phyloP scores from a whole-genome alignment of 2,888 invertebrate genomes.

The Metellina segmentata region DNA sequence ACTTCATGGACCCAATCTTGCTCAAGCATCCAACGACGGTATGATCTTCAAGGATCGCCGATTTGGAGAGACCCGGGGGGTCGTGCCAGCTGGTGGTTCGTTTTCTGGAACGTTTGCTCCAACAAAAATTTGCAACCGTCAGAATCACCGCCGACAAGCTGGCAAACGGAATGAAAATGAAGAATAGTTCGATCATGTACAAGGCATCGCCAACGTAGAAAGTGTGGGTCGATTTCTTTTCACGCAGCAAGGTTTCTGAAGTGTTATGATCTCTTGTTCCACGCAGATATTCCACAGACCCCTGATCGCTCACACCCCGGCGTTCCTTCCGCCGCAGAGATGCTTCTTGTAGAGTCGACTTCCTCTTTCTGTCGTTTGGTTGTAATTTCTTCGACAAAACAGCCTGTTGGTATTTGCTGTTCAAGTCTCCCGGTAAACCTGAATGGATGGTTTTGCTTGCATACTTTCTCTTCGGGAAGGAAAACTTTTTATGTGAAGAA shows the following conservation, averaged over 20 bases:
- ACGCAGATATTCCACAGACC: too few relatives aligned
- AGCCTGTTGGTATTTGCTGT: too few relatives aligned
- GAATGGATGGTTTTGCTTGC: too few relatives aligned
- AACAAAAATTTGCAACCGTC: constrained; percentile 1
- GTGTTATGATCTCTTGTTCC: not conserved
- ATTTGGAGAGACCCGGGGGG: not conserved
- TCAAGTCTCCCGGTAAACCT: too few relatives aligned
- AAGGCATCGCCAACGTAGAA: not conserved
- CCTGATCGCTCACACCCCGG: too few relatives aligned
- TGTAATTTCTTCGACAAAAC: too few relatives aligned
- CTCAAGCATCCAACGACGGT: not conserved
- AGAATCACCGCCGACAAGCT: constrained; percentile 15
- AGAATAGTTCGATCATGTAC: constrained; percentile 16
- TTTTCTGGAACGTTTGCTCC: not conserved
- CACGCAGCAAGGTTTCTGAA: not conserved
- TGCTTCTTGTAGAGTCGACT: too few relatives aligned
- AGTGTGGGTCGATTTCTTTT: not conserved
- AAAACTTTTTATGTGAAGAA: too few relatives aligned
- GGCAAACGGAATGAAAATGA: constrained; percentile 47
- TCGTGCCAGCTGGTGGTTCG: not conserved
- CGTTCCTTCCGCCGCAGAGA: too few relatives aligned
- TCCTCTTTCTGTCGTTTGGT: too few relatives aligned
- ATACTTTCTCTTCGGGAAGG: too few relatives aligned
- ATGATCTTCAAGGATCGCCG: not conserved
- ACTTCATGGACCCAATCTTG: not conserved